Evolutionary conservation across 2,113 vertebrate genomes (phyloP), one percentile per base, ranked within the genome.

Genomic region (Gorsachius goisagi): DNA sequence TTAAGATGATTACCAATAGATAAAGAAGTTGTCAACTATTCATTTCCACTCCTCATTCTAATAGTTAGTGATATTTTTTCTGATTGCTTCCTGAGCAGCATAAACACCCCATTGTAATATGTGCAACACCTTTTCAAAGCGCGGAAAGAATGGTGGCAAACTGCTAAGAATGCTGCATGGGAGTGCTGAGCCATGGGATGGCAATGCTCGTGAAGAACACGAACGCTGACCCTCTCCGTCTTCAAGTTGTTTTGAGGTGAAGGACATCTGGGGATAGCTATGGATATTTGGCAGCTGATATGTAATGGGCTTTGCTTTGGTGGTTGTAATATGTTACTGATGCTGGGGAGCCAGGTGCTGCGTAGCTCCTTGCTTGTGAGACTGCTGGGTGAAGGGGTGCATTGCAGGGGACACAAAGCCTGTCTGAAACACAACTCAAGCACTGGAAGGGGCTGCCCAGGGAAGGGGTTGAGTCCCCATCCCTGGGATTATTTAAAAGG

Each of bases 211-310:
- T 20, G 24, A 49, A 60, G 9, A 63, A 26, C 14, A 5, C 6
- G 8, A 56, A 9, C 1, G 1, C 17, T 45, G 32, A 12, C 10
- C 9, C 1, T 64, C 18, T 58, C 35, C 19, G 4, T 27, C 30
- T 91, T 24, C 53, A 58, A 17, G 18, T 2, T n/a, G 2, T 1
- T 72, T 69, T 73, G 37, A 33, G 30, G 13, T 67, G 9, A 60
- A 56, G 35, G 24, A n/a, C 37, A 49, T 35, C 10, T 11, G 59
- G 68, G 32, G 20, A 85, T 11, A 74, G 39, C 39, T 21, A 19
- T 12, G 58, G 59, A 39, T 58, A 49, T 53, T 87, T 37, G 35
- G 16, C 23, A 77, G 59, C 16, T 50, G 30, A 15, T 13, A 37
- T 5, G 15, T 23, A 17, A 81, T 3, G 63, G 78, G 21, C 21